Evolutionary conservation across 2,888 invertebrate species (phyloP).

Genomic region (Eupithecia inturbata): DNA sequence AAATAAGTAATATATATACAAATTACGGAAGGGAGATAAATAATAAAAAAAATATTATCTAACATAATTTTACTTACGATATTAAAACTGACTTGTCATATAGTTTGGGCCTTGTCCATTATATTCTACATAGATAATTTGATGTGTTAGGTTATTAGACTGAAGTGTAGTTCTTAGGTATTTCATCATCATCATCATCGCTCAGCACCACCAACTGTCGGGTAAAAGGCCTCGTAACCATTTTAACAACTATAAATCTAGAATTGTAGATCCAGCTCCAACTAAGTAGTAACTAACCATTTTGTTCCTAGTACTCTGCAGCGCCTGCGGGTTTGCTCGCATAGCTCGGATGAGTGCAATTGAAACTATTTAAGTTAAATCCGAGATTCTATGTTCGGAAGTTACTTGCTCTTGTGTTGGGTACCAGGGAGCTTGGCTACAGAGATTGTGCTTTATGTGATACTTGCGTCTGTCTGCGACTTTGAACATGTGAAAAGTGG

Average conservation of each 20-base stretch:
- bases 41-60: too few relatives aligned
- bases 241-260: background rate
- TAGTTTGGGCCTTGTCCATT: too few relatives aligned
- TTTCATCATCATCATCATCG: background rate
- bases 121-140: too few relatives aligned
- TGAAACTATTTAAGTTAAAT: constrained; percentile 59
- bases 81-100: too few relatives aligned
- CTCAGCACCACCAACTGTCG: background rate
- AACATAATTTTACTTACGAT: too few relatives aligned
- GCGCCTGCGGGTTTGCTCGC: constrained; percentile 40
- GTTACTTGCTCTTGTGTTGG: background rate
- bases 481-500: background rate
- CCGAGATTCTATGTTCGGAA: background rate
- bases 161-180: too few relatives aligned
- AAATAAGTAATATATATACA: too few relatives aligned
- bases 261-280: background rate
- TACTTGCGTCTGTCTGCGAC: background rate
- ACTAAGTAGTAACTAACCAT: background rate
- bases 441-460: background rate
- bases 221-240: too few relatives aligned
- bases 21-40: too few relatives aligned
- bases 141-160: too few relatives aligned
- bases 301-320: constrained; percentile 8
- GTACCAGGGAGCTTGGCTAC: background rate
- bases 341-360: constrained; percentile 52